Base-by-base conservation (phyloP, 92 coral and sea anemone species). In the Epizoanthus fatuus region DNA sequence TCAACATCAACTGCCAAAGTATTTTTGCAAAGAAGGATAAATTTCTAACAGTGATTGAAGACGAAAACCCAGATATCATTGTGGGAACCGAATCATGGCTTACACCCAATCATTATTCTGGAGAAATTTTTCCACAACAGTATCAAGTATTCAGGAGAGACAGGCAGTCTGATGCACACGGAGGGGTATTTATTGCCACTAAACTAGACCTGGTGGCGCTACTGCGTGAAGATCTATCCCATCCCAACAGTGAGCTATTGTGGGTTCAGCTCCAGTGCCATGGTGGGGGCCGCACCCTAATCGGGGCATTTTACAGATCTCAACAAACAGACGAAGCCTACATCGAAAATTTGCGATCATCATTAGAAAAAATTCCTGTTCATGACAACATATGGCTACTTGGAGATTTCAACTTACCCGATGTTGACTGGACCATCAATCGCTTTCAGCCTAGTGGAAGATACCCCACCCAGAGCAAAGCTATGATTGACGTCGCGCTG, bases 21-120 rank as follows among this genome's bases (percentile, higher is more conserved):
- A 49, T 82, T 69, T 52, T 66, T 72, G 77, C 79, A 52, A 82
- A 69, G 68, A 82, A 55, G 37, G 63, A 72, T 51, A 72, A 22
- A 20, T 64, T 55, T 62, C 42, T 72, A 77, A 49, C 75, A 51
- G 68, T 51, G 42, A 77, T 76, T 37, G 73, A 49, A 63, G 83
- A 75, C 60, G 69, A 40, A 35, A 80, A 85, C n/a, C 87, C 87
- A 74, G 87, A 86, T 85, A 79, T 86, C 39, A 73, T 84, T 44
- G 68, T 88, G 20, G 75, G 89, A 45, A 86, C 89, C 57, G 85
- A 86, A 49, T 74, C 89, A 66, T 86, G 89, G 85, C 65, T 86
- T 9, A 74, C 83, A 22, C 35, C 69, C 35, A 12, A 60, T 60
- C 88, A 83, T 72, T 54, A 39, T 62, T 54, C 57, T 70, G 63